Conservation (phyloP, 2,797 vertebrate genomes). For the Phyllotis vaccarum region DNA sequence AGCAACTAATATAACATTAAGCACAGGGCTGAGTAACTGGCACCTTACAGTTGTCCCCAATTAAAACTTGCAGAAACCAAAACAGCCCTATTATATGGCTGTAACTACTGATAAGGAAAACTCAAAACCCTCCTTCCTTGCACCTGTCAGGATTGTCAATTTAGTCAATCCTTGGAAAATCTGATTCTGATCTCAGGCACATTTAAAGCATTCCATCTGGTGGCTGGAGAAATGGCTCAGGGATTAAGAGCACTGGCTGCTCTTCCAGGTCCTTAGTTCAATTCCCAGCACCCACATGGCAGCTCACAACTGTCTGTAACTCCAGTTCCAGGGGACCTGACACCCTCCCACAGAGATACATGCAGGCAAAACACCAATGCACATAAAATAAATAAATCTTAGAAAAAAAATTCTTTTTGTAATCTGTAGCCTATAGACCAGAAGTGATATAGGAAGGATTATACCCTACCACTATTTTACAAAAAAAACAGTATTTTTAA, state of each 20-base stretch:
- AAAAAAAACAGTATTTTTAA: slow-evolving; percentile 18
- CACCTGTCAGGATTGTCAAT: slow-evolving; percentile 1
- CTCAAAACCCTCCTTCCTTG: neutral
- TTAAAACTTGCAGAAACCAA: slow-evolving; percentile 28
- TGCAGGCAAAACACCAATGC: too few relatives aligned
- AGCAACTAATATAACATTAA: neutral
- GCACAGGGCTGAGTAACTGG: slow-evolving; percentile 14
- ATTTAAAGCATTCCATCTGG: neutral
- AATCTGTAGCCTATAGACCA: neutral
- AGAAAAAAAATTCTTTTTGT: neutral
- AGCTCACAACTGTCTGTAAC: too few relatives aligned
- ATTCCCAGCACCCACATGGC: too few relatives aligned
- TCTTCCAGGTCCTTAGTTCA: too few relatives aligned
- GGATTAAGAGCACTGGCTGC: too few relatives aligned
- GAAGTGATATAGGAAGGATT: neutral
- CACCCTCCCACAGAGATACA: too few relatives aligned
- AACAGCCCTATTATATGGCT: neutral
- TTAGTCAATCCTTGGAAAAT: slow-evolving; percentile 46
- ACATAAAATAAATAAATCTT: too few relatives aligned
- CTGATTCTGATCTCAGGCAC: slow-evolving; percentile 33
- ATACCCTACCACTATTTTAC: slow-evolving; percentile 22
- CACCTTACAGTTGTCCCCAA: slow-evolving; percentile 14
- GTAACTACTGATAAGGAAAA: slow-evolving; percentile 9
- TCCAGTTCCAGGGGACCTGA: too few relatives aligned
- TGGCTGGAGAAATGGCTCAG: too few relatives aligned